Conservation (phyloP, 2,888 invertebrate genomes). For the Drosophila paramelanica region DNA sequence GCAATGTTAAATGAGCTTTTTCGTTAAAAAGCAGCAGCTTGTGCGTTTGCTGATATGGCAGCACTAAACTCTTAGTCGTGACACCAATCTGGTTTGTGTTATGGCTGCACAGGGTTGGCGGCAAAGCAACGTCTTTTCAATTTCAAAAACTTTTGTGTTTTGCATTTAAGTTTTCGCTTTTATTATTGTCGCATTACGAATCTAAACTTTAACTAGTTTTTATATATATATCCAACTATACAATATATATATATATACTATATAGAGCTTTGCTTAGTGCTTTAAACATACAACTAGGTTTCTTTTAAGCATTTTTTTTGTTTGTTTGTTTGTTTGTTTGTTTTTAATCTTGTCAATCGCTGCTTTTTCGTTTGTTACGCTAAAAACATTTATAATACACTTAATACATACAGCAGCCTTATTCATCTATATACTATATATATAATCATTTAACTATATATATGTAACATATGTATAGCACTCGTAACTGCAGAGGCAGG, state of each 20-base stretch:
- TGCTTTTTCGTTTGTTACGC: constrained; percentile 19
- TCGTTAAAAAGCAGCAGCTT: not conserved
- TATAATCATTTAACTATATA: constrained; percentile 18
- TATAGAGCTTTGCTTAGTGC: constrained; percentile 65
- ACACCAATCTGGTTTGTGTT: not conserved
- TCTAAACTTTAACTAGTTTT: constrained; percentile 75
- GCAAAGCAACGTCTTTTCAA: not conserved
- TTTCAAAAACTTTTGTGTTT: not conserved
- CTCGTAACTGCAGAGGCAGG: constrained; percentile 47
- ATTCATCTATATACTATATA: constrained; percentile 35
- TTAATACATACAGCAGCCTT: constrained; percentile 58
- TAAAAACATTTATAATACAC: constrained; percentile 72
- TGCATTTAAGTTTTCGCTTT: constrained; percentile 70
- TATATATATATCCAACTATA: constrained; percentile 62
- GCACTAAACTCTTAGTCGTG: not conserved
- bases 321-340: too few relatives aligned
- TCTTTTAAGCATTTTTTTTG: constrained; percentile 44
- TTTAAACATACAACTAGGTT: constrained; percentile 53
- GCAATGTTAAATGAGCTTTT: not conserved
- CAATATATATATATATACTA: constrained; percentile 57
- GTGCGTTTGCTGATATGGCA: not conserved
- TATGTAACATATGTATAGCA: constrained; percentile 60
- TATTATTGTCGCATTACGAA: constrained; percentile 80
- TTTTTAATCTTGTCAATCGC: constrained; percentile 13
- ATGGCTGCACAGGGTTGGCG: not conserved